Evolutionary conservation across 1,140 invertebrate species (phyloP), one percentile per base, ranked within the genome.

Genomic region (Idris sp.): DNA sequence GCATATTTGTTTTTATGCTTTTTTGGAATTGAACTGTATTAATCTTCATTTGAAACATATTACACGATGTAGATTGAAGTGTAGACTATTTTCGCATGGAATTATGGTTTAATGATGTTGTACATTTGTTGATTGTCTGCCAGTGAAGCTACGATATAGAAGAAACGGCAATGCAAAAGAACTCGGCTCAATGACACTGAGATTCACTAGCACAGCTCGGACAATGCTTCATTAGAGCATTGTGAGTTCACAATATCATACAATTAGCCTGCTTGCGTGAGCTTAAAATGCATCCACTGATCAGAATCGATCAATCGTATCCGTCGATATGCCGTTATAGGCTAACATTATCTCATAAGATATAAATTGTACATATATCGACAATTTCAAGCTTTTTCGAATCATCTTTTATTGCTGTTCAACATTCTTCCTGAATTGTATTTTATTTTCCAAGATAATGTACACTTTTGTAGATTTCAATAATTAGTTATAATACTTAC

Each of bases 151-250:
- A 41, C 36, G 51, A 53, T 35, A 75, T 65, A 67, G 35, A 74
- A 49, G 43, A 38, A 64, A 69, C 5, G 43, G 49, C 48, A 46
- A 51, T 46, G 53, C 46, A 64, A 65, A 77, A 44, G 19, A 74
- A 51, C 33, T 33, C 56, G 56, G 36, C 62, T 65, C 59, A 75
- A 79, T 79, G 78, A 79, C 75, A 77, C 68, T 64, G 72, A 53
- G 41, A 69, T 54, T 77, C 64, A 59, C 49, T 56, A 59, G 58
- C 30, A 11, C 43, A 80, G 73, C 76, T 79, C 71, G 81, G 77
- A 86, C 84, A 85, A 86, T 86, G 78, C 81, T 85, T 84, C 85
- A 86, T 85, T 86, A 84, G 83, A 86, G 77, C 79, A 86, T 86
- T 86, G 84, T 86, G 78, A 81, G 77, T 76, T 62, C 53, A 77